These are phyloP conservation scores for Aspiorhynchus laticeps DNA, from an alignment of 2,113 vertebrate genomes.

Conservation along the genomic window DNA sequence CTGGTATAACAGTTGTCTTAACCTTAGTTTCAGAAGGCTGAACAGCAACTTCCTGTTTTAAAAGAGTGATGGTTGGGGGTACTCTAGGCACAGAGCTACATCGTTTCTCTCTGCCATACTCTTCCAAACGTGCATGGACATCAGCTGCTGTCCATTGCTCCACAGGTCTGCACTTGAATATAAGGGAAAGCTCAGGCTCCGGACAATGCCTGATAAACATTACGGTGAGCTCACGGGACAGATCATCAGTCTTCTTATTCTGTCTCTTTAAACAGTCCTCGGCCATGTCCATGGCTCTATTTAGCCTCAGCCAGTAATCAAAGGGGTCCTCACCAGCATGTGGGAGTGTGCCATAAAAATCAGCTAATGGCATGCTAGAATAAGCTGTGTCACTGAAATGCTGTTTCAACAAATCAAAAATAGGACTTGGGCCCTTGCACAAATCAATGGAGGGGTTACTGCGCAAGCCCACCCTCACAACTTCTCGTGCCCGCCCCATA, in stretches of 20 bases:
- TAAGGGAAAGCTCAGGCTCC: constrained; percentile 33
- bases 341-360: constrained; percentile 40
- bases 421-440: not conserved
- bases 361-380: constrained; percentile 41
- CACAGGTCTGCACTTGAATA: constrained; percentile 45
- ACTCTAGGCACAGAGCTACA: not conserved
- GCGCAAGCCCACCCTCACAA: constrained; percentile 32
- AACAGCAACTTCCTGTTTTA: constrained; percentile 15
- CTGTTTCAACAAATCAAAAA: no score
- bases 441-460: constrained; percentile 29
- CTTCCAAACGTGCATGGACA: constrained; percentile 40
- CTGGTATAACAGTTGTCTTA: not conserved
- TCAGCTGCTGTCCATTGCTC: constrained; percentile 33
- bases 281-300: constrained; percentile 46
- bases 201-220: constrained; percentile 50
- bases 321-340: constrained; percentile 26
- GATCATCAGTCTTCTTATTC: constrained; percentile 18
- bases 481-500: constrained; percentile 35
- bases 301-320: constrained; percentile 47
- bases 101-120: constrained; percentile 27
- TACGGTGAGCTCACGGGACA: constrained; percentile 1
- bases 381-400: constrained; percentile 48
- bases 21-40: not conserved
- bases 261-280: constrained; percentile 45
- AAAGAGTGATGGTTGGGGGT: not conserved